phyloP scores from a whole-genome alignment of 2,888 invertebrate genomes.

The Escarpia spicata region DNA sequence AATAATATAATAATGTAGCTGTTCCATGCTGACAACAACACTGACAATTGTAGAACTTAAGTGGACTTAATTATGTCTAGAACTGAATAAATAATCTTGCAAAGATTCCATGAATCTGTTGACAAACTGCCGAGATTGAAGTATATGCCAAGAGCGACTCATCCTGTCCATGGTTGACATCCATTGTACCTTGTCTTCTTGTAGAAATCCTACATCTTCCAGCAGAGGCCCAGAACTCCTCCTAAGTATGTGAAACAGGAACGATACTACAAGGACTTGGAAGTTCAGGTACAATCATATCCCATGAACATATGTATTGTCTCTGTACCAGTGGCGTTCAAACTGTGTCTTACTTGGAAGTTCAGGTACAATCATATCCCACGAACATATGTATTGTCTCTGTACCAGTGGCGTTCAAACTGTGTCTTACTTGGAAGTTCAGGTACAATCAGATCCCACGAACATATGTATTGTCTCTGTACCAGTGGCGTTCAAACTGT shows the following conservation, averaged over 20 bases:
- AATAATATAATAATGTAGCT: background rate
- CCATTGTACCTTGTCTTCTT: constrained; percentile 31
- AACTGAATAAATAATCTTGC: too few relatives aligned
- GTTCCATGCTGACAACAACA: background rate
- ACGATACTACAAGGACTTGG: constrained; percentile 55
- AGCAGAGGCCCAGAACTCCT: constrained; percentile 62
- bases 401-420: too few relatives aligned
- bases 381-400: too few relatives aligned
- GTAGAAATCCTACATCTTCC: constrained; percentile 63
- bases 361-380: too few relatives aligned
- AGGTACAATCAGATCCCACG: too few relatives aligned
- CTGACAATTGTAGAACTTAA: background rate
- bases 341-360: too few relatives aligned
- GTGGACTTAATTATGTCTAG: too few relatives aligned
- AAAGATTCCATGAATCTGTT: background rate
- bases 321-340: too few relatives aligned
- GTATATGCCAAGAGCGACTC: background rate
- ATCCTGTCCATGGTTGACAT: background rate
- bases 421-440: too few relatives aligned
- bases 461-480: too few relatives aligned
- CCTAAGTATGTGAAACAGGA: constrained; percentile 60
- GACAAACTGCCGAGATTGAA: background rate
- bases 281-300: constrained; percentile 40
- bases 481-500: too few relatives aligned
- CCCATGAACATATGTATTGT: too few relatives aligned